Evolutionary conservation across 2,888 invertebrate genomes (phyloP).

Genomic region (Cepaea hortensis): DNA sequence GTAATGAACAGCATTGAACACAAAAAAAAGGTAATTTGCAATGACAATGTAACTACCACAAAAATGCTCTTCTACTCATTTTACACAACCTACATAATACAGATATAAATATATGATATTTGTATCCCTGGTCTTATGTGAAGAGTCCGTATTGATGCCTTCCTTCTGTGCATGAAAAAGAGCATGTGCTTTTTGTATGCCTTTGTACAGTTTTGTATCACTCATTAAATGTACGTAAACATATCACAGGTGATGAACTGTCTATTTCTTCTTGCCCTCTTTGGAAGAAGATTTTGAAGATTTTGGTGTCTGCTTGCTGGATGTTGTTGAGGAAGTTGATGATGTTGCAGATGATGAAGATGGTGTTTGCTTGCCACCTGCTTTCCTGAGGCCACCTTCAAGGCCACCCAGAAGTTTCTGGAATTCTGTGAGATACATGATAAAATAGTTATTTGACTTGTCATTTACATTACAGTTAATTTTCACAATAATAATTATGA

Average conservation of each 20-base stretch:
- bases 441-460: not conserved
- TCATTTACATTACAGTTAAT: not conserved
- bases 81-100: not conserved
- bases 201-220: not conserved
- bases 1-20: no score
- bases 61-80: no score
- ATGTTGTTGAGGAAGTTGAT: conserved; percentile 40
- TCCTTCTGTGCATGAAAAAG: not conserved
- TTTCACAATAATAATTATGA: not conserved
- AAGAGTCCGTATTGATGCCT: no score
- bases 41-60: no score
- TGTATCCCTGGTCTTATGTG: conserved; percentile 3
- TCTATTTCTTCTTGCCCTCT: conserved; percentile 51
- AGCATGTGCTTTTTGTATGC: not conserved
- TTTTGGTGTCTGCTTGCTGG: conserved; percentile 46
- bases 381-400: conserved; percentile 32
- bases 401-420: conserved; percentile 58
- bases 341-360: conserved; percentile 41
- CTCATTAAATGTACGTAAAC: not conserved
- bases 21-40: no score
- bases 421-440: conserved; percentile 59
- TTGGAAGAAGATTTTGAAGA: conserved; percentile 49
- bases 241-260: conserved; percentile 24
- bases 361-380: conserved; percentile 20
- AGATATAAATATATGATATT: not conserved